These are phyloP conservation scores for Teinopalpus imperialis DNA, from an alignment of 2,888 invertebrate species.

Conservation along the genomic window DNA sequence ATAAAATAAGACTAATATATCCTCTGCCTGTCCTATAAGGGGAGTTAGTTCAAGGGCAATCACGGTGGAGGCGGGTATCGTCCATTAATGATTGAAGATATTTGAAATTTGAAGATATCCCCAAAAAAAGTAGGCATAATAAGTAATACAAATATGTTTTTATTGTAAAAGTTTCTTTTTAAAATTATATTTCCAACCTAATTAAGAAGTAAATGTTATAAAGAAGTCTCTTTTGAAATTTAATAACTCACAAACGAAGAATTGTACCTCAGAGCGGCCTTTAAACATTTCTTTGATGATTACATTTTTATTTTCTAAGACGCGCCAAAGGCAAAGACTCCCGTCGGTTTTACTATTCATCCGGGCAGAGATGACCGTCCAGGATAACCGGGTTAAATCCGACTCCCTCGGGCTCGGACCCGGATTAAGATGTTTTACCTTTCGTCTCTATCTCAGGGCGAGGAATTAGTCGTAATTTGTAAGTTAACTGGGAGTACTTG, in stretches of 20 bases:
- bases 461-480: slow-evolving; percentile 22
- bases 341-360: slow-evolving; percentile 34
- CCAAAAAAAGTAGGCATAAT: no score
- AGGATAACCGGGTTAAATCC: slow-evolving; percentile 34
- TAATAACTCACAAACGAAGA: neutral
- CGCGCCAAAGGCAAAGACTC: neutral
- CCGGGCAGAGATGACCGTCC: slow-evolving; percentile 34
- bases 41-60: no score
- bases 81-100: no score
- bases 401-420: slow-evolving; percentile 24
- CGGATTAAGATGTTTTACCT: slow-evolving; percentile 25
- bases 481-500: slow-evolving; percentile 10
- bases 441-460: slow-evolving; percentile 15
- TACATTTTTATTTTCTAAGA: slow-evolving; percentile 7
- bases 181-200: no score
- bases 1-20: no score
- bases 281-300: slow-evolving; percentile 14
- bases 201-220: no score
- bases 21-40: no score
- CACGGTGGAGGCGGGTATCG: no score
- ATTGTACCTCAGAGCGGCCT: neutral
- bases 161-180: no score
- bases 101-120: no score
- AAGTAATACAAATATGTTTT: no score
- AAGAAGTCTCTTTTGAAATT: no score